Conservation (phyloP, 1,140 invertebrate species). For the Cryptotermes secundus region DNA sequence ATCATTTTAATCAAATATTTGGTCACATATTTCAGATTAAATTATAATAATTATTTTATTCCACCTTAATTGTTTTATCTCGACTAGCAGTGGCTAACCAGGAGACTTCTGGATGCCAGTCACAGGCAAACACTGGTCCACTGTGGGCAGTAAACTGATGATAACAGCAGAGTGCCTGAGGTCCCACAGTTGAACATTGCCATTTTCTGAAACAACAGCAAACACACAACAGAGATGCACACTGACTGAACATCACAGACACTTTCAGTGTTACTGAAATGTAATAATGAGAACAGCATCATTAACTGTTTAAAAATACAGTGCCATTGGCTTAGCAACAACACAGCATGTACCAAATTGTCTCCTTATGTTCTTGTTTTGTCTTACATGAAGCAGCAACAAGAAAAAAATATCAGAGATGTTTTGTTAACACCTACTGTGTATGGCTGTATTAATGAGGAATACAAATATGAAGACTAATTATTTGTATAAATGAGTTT, state of each 20-base stretch:
- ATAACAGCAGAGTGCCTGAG: constrained; percentile 72
- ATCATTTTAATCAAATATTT: too few species aligned
- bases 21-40: too few species aligned
- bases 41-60: too few species aligned
- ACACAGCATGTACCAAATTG: not conserved
- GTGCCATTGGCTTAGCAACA: not conserved
- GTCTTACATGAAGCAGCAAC: too few species aligned
- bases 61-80: constrained; percentile 91
- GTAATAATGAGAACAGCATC: not conserved
- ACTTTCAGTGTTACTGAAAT: constrained; percentile 80
- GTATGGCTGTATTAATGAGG: too few species aligned
- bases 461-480: too few species aligned
- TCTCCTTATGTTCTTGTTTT: not conserved
- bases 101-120: constrained; percentile 91
- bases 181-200: constrained; percentile 94
- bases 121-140: constrained; percentile 92
- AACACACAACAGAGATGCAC: constrained; percentile 81
- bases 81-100: constrained; percentile 93
- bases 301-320: too few species aligned
- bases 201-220: constrained; percentile 93
- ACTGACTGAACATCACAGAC: constrained; percentile 92
- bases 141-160: constrained; percentile 91
- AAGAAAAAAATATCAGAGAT: too few species aligned
- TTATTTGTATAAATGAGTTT: too few species aligned
- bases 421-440: too few species aligned